Evolutionary conservation across 2,113 vertebrate genomes (phyloP).

Genomic region (Cottus gobio): DNA sequence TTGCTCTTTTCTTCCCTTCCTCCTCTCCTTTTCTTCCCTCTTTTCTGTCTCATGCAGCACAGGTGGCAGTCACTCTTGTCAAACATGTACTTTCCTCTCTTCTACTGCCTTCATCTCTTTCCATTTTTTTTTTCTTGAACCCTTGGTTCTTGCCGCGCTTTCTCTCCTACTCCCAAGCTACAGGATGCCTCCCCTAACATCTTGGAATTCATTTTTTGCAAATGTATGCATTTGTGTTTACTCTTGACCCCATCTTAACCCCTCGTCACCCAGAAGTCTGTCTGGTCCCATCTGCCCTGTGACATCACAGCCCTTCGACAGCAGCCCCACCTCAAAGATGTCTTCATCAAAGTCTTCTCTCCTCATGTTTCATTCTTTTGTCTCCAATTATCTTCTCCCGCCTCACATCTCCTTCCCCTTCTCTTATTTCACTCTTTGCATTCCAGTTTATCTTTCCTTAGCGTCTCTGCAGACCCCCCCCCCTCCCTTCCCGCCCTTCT

Average conservation of each 20-base stretch:
- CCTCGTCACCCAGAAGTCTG: constrained; percentile 53
- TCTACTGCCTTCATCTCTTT: constrained; percentile 35
- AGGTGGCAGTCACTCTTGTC: constrained; percentile 67
- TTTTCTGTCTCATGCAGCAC: constrained; percentile 37
- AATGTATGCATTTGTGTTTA: constrained; percentile 1
- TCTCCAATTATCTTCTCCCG: constrained; percentile 27
- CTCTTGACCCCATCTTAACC: constrained; percentile 71
- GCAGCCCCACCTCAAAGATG: constrained; percentile 59
- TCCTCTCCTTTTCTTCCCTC: constrained; percentile 14
- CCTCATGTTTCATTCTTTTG: constrained; percentile 42
- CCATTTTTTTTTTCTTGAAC: constrained; percentile 5
- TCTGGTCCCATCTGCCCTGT: constrained; percentile 34
- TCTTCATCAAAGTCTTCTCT: constrained; percentile 52
- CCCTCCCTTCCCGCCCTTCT: not conserved
- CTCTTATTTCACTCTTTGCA: constrained; percentile 38
- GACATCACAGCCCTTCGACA: constrained; percentile 41
- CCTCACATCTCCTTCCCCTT: constrained; percentile 9
- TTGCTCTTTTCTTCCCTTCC: constrained; percentile 60
- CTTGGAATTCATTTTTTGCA: constrained; percentile 1
- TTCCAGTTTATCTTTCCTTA: constrained; percentile 40
- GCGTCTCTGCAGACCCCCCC: constrained; percentile 18
- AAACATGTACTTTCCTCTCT: constrained; percentile 32
- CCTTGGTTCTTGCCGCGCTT: not conserved
- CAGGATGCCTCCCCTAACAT: not conserved
- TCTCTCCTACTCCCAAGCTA: not conserved